Base-by-base conservation (phyloP, 2,113 vertebrate genomes). In the Platysternon megacephalum region DNA sequence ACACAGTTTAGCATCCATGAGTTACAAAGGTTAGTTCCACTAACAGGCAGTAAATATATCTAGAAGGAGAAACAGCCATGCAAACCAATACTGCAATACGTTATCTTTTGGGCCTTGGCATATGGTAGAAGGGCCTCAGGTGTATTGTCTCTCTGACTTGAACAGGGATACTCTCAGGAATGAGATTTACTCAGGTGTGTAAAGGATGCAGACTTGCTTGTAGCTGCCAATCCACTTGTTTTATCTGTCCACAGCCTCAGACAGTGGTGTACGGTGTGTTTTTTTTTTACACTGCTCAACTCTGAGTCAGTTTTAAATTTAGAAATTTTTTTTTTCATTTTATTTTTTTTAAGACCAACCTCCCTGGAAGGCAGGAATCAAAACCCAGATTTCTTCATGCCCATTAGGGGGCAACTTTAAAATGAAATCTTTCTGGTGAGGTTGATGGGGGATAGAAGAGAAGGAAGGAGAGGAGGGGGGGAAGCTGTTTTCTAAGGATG, bases 371-470 rank as follows among this genome's bases (percentile, higher is more conserved):
- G 91, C 95, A 96, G 48, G 87, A 97, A 87, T 92, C 95, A 95
- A 91, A 74, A 49, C 42, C 80, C 48, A 53, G 53, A 1, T 83
- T 16, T 58, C 85, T 90, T 81, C 87, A 8, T 90, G 90, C 97
- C 97, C 96, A 93, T 93, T 98, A 97, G 97, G 97, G 97, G 94
- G 95, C 84, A 91, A 44, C 96, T 98, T 97, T 93, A 90, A 97
- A 97, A 95, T 96, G 82, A 97, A 97, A 91, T 96, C 86, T 96
- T 93, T 97, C 97, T 96, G 94, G 65, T 89, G 93, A 91, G 95
- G 53, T 85, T 94, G 90, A 85, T n/a, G 55, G 92, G 39, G 65
- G 76, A 93, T 94, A 92, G 95, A 95, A 91, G 94, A 79, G 52
- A 80, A 94, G 95, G 95, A 89, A 83, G 35, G 85, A 90, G 95